phyloP scores from a whole-genome alignment of 2,113 vertebrate species.

The Crocuta crocuta region DNA sequence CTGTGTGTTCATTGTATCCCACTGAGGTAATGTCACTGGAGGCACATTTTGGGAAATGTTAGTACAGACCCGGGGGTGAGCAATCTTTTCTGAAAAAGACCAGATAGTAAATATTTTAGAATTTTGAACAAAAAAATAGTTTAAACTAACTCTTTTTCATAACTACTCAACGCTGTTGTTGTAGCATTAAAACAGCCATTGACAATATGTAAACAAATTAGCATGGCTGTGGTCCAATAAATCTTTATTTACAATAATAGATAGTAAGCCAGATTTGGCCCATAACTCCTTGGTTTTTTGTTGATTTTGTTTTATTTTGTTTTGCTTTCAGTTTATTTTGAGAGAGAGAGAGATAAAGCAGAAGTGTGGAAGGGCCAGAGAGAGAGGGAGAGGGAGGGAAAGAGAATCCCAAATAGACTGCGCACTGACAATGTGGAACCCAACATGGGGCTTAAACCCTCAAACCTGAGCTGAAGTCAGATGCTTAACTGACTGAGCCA shows the following conservation, averaged over 20 bases:
- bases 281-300: too few species aligned
- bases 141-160: background rate
- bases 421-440: too few species aligned
- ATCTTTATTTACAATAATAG: background rate
- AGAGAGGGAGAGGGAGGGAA: too few species aligned
- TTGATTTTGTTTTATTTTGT: too few species aligned
- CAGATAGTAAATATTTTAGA: background rate
- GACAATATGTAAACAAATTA: background rate
- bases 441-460: too few species aligned
- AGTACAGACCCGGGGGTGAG: background rate
- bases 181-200: background rate
- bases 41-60: conserved; percentile 10
- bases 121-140: background rate
- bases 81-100: background rate
- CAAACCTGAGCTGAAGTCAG: too few species aligned
- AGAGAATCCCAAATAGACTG: too few species aligned
- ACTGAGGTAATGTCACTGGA: background rate
- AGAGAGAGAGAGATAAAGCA: too few species aligned
- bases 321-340: too few species aligned
- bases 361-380: too few species aligned
- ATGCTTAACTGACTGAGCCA: too few species aligned
- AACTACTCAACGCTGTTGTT: background rate
- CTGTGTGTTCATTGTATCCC: background rate
- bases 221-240: background rate
- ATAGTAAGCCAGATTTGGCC: background rate